Percentiles rank a stretch among this genome's conserved stretches.
phyloP scores from a whole-genome alignment of 2,113 vertebrate genomes.

The Turnix velox region DNA sequence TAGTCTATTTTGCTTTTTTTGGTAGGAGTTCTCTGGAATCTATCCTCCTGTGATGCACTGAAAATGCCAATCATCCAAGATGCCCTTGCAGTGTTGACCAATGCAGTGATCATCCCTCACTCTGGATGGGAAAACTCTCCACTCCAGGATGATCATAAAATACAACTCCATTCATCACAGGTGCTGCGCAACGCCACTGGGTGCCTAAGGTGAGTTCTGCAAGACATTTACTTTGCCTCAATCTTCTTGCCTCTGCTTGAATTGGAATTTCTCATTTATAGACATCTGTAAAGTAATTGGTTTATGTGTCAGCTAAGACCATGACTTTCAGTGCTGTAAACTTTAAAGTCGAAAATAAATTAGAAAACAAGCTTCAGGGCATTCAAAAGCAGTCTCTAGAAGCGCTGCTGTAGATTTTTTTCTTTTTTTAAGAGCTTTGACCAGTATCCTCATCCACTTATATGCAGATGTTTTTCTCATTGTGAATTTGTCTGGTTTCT shows the following conservation, averaged over 20 bases:
- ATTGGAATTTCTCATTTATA: not conserved
- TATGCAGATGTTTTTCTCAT: not conserved
- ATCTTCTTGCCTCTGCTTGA: not conserved
- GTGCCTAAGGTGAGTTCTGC: slow-evolving; percentile 88
- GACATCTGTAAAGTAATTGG: not conserved
- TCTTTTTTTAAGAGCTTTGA: not conserved
- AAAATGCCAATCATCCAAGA: slow-evolving; percentile 99
- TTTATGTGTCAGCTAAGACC: not conserved
- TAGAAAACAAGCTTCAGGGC: not conserved
- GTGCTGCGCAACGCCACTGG: slow-evolving; percentile 98
- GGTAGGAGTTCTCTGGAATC: slow-evolving; percentile 95
- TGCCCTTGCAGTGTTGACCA: slow-evolving; percentile 94
- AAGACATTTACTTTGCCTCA: not conserved
- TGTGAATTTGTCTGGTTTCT: not conserved
- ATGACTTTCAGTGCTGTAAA: not conserved
- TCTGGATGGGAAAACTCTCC: slow-evolving; percentile 95
- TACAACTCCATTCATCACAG: slow-evolving; percentile 96
- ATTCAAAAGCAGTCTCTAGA: not conserved
- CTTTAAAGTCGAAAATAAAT: not conserved
- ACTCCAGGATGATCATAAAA: slow-evolving; percentile 93
- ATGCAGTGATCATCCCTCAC: slow-evolving; percentile 96
- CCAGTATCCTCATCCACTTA: not conserved
- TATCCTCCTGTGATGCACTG: slow-evolving; percentile 96
- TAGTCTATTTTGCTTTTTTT: not conserved
- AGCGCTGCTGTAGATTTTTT: not conserved